These are phyloP conservation scores for Cremastinae sp. DNA, from an alignment of 2,888 invertebrate species.

Conservation along the genomic window DNA sequence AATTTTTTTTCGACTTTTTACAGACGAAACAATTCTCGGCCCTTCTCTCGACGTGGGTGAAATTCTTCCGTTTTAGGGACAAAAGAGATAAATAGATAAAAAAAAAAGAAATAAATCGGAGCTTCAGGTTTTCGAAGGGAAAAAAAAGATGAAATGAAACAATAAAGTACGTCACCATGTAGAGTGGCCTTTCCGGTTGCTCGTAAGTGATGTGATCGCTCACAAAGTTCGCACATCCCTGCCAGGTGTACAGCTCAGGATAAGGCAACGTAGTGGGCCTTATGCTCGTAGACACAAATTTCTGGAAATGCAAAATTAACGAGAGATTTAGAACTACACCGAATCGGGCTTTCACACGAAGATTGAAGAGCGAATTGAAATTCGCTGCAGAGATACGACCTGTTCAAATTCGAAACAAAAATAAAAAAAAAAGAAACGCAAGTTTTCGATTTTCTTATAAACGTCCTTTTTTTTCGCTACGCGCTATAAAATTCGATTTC, in stretches of 20 bases:
- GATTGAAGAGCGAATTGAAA: constrained; percentile 6
- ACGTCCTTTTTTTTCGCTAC: background rate
- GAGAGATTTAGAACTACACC: background rate
- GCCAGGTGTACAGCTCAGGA: constrained; percentile 87
- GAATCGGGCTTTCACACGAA: background rate
- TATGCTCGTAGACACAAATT: constrained; percentile 93
- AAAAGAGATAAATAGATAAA: constrained; percentile 11
- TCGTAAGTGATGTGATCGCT: constrained; percentile 90
- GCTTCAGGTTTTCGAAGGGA: constrained; percentile 21
- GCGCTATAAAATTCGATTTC: constrained; percentile 25
- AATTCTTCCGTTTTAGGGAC: constrained; percentile 42
- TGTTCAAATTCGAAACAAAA: background rate
- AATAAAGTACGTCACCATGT: constrained; percentile 83
- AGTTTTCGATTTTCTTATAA: constrained; percentile 13
- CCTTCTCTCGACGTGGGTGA: constrained; percentile 21
- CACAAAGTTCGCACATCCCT: constrained; percentile 88
- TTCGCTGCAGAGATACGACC: no score
- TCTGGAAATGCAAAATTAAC: constrained; percentile 82
- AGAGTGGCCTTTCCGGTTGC: constrained; percentile 85
- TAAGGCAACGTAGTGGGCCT: constrained; percentile 89
- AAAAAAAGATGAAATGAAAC: constrained; percentile 17
- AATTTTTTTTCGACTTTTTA: background rate
- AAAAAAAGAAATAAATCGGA: constrained; percentile 3
- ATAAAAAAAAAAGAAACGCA: background rate
- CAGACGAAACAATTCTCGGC: background rate